phyloP scores from a whole-genome alignment of 2,113 vertebrate species.

The Ophiodon elongatus region DNA sequence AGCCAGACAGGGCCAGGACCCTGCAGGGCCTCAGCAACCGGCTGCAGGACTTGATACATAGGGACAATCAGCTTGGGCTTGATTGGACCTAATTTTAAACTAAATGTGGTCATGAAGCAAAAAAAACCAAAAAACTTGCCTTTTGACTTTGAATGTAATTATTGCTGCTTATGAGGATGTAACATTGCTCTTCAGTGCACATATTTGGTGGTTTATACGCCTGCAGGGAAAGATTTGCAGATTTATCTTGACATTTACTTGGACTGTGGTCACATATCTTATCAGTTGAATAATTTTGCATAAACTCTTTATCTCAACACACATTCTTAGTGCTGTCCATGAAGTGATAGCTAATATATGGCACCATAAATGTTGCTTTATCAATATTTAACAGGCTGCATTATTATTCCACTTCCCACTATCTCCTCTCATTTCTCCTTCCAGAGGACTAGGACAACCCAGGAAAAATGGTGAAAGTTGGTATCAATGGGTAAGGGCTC shows the following conservation, averaged over 20 bases:
- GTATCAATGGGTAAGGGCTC: conserved; percentile 85
- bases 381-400: background rate
- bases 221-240: background rate
- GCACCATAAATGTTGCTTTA: background rate
- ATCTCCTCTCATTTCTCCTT: conserved; percentile 9
- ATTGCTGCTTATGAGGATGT: background rate
- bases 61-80: background rate
- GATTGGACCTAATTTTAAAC: background rate
- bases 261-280: background rate
- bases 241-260: background rate
- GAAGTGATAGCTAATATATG: conserved; percentile 3
- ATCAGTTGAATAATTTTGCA: background rate
- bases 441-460: conserved; percentile 81
- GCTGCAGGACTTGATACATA: conserved; percentile 35
- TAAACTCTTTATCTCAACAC: conserved; percentile 6
- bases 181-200: background rate
- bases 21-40: background rate
- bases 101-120: background rate
- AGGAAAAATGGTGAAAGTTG: conserved; percentile 88
- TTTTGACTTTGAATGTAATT: background rate
- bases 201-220: background rate
- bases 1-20: background rate
- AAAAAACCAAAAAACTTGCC: background rate
- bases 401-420: background rate
- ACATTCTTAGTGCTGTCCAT: background rate